Evolutionary conservation across 2,113 vertebrate genomes (phyloP).

Genomic region (Emydocephalus ijimae): DNA sequence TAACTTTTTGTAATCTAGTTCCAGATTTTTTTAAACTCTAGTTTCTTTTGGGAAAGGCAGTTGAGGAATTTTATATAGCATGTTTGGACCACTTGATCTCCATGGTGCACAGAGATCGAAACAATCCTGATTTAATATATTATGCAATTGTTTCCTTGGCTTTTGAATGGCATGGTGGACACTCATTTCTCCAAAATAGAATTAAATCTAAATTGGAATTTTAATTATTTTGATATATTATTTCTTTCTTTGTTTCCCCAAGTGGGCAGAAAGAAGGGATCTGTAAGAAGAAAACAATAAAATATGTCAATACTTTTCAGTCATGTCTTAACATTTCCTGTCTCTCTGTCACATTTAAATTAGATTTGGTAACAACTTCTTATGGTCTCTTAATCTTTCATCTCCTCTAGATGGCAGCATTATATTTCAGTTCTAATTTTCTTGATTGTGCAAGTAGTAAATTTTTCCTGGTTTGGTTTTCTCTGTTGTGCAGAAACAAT

Average conservation of each 20-base stretch:
- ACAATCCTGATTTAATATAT: neutral
- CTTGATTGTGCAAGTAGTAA: neutral
- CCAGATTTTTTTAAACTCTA: neutral
- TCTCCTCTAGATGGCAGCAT: constrained; percentile 67
- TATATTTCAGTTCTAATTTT: neutral
- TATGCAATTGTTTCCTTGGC: neutral
- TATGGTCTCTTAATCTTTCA: neutral
- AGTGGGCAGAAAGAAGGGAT: neutral
- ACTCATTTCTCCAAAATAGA: neutral
- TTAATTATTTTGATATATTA: neutral
- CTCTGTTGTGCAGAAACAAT: constrained; percentile 2
- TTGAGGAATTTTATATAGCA: neutral
- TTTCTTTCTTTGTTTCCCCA: neutral
- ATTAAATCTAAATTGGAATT: neutral
- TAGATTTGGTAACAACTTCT: neutral
- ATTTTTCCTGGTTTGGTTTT: neutral
- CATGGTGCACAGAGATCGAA: neutral
- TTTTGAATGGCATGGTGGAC: neutral
- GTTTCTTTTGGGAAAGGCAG: neutral
- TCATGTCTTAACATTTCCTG: neutral
- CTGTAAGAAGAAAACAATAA: neutral
- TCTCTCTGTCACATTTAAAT: neutral
- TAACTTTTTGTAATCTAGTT: constrained; percentile 11
- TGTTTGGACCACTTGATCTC: neutral
- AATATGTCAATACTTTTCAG: neutral